Base-by-base conservation (phyloP, 2,797 vertebrate species). In the Anabacerthia variegaticeps region DNA sequence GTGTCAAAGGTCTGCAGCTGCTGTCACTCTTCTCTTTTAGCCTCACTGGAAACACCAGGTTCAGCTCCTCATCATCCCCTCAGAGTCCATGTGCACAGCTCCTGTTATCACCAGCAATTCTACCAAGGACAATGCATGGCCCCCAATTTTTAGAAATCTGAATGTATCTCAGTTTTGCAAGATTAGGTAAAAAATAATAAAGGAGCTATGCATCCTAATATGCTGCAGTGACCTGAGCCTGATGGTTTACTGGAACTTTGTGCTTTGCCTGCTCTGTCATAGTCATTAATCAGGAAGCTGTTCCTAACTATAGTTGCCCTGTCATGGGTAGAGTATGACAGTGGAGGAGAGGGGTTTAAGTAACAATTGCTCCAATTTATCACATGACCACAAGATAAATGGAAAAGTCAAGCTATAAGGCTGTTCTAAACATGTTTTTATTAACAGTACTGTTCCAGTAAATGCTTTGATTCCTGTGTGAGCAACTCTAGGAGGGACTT, bases 1-100 rank as follows among this genome's bases (percentile, higher is more conserved):
- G 92, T 97, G 87, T 98, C 96, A 95, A 92, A 96, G 85, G 90
- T 92, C 95, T 97, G 97, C 98, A 98, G 97, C 97, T 98, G 97
- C 97, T 98, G 91, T 86, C 80, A 89, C 93, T 92, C 79, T 94
- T 96, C 96, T 95, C 88, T 92, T 92, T 96, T 43, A 92, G 83
- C 67, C 39, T 56, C 68, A 79, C 32, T 95, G 82, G 93, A 97
- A 97, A 91, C 96, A 68, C 7, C 74, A 88, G 71, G 74, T 86
- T 85, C 90, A 95, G 91, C 66, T 73, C 85, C 82, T 21, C 36
- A 39, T n/a, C 39, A 79, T 44, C 27, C 52, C 18, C 43, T 44
- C 72, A 34, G 44, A 61, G 13, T 10, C 13, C 59, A 51, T 7
- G 37, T 27, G 52, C 56, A 67, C 54, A 77, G 20, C 36, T 75